Evolutionary conservation across 2,797 vertebrate genomes (phyloP).

Genomic region (Rhinogobio ventralis): DNA sequence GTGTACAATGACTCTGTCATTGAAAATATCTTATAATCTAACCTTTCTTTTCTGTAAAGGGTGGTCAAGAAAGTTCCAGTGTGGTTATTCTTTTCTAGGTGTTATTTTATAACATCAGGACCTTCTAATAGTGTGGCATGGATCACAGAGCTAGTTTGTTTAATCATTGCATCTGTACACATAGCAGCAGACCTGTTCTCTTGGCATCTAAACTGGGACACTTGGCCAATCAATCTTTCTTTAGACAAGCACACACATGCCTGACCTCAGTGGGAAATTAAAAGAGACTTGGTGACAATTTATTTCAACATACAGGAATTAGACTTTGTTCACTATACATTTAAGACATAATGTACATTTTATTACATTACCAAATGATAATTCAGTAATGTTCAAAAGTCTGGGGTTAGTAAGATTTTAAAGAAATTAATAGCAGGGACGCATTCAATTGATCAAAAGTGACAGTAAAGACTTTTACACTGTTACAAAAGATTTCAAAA

Average conservation of each 20-base stretch:
- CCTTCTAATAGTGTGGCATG: background rate
- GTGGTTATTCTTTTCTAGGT: background rate
- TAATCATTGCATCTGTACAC: background rate
- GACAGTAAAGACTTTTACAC: background rate
- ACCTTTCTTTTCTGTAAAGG: background rate
- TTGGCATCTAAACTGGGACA: conserved; percentile 4
- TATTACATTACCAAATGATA: background rate
- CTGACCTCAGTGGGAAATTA: conserved; percentile 20
- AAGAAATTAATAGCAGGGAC: background rate
- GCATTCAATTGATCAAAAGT: background rate
- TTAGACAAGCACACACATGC: conserved; percentile 16
- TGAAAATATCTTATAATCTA: background rate
- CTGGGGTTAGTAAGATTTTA: background rate
- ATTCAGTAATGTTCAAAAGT: background rate
- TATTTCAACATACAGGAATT: conserved; percentile 21
- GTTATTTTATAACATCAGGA: background rate
- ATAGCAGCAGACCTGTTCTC: background rate
- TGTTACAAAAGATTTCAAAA: background rate
- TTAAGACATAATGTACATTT: background rate
- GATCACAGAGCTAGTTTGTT: background rate
- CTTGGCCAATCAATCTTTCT: background rate
- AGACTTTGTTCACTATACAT: background rate
- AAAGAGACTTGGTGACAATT: conserved; percentile 30
- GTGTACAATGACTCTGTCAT: no score
- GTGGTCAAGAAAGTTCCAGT: background rate